Percentiles rank a stretch among this genome's conserved stretches.
Evolutionary conservation across 2,797 vertebrate species (phyloP).

Genomic region (Arrhamphus sclerolepis): DNA sequence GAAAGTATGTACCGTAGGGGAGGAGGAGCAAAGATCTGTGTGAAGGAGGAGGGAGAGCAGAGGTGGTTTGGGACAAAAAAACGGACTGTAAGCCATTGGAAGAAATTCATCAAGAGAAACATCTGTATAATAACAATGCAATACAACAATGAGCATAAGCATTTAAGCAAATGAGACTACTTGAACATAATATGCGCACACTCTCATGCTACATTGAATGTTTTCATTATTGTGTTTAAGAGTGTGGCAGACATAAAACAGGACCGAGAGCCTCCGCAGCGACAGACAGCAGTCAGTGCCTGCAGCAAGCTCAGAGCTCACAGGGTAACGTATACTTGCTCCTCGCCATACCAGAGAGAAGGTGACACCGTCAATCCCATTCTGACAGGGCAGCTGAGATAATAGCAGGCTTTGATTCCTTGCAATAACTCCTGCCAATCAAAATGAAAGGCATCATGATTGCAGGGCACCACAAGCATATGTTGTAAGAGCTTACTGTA

Average conservation of each 20-base stretch:
- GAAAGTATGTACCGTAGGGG: slow-evolving; percentile 32
- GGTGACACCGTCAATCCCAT: slow-evolving; percentile 78
- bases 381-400: slow-evolving; percentile 78
- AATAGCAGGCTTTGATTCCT: slow-evolving; percentile 77
- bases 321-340: slow-evolving; percentile 73
- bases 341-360: slow-evolving; percentile 69
- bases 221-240: slow-evolving; percentile 63
- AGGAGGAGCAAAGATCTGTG: slow-evolving; percentile 5
- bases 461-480: slow-evolving; percentile 39
- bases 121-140: slow-evolving; percentile 14
- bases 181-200: not conserved
- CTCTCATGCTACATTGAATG: slow-evolving; percentile 34
- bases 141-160: slow-evolving; percentile 32
- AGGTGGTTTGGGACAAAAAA: slow-evolving; percentile 26
- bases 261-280: slow-evolving; percentile 68
- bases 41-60: slow-evolving; percentile 25
- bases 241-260: slow-evolving; percentile 70
- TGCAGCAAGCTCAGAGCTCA: slow-evolving; percentile 77
- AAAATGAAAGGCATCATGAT: slow-evolving; percentile 70
- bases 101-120: slow-evolving; percentile 20
- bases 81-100: slow-evolving; percentile 21
- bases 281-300: slow-evolving; percentile 72
- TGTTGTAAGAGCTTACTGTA: slow-evolving; percentile 9
- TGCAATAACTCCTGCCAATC: slow-evolving; percentile 77
- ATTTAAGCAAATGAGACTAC: slow-evolving; percentile 19